These are phyloP conservation scores for Pseudobourletiella spinata DNA, from an alignment of 1,140 invertebrate genomes.

Conservation along the genomic window DNA sequence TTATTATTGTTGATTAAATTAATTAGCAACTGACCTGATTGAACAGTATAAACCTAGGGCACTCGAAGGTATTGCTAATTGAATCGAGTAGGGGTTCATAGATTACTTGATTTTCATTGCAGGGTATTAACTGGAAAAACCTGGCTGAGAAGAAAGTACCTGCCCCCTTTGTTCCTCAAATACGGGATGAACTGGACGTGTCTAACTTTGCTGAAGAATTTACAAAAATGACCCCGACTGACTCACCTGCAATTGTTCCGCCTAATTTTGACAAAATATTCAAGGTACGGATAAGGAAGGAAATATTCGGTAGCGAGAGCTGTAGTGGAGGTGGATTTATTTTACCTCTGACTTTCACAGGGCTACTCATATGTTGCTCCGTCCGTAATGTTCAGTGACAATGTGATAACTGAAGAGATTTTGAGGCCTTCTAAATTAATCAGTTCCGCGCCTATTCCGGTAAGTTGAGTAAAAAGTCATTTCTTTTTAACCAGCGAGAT, in stretches of 20 bases:
- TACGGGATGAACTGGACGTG: conserved; percentile 76
- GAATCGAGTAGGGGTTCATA: no score
- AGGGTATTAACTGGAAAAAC: conserved; percentile 65
- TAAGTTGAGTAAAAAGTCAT: conserved; percentile 37
- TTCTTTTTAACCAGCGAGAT: no score
- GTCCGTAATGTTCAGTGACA: conserved; percentile 77
- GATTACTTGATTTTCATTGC: conserved; percentile 17
- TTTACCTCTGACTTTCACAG: conserved; percentile 42
- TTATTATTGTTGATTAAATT: no score
- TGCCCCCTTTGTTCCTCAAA: conserved; percentile 72
- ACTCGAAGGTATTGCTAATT: no score
- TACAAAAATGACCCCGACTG: conserved; percentile 75
- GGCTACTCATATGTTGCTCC: conserved; percentile 94
- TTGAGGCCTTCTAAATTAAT: conserved; percentile 46
- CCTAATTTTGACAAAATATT: conserved; percentile 76
- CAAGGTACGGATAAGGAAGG: conserved; percentile 56
- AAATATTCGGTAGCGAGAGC: no score
- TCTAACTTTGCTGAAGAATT: conserved; percentile 96
- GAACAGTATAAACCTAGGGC: no score
- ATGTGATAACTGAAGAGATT: conserved; percentile 66
- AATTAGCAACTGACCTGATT: no score
- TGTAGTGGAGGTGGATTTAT: no score
- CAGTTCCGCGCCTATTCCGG: conserved; percentile 44
- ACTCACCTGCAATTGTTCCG: conserved; percentile 81
- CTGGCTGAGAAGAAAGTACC: conserved; percentile 60